Base-by-base conservation (phyloP, 2,113 vertebrate genomes). In the Catagonus wagneri region DNA sequence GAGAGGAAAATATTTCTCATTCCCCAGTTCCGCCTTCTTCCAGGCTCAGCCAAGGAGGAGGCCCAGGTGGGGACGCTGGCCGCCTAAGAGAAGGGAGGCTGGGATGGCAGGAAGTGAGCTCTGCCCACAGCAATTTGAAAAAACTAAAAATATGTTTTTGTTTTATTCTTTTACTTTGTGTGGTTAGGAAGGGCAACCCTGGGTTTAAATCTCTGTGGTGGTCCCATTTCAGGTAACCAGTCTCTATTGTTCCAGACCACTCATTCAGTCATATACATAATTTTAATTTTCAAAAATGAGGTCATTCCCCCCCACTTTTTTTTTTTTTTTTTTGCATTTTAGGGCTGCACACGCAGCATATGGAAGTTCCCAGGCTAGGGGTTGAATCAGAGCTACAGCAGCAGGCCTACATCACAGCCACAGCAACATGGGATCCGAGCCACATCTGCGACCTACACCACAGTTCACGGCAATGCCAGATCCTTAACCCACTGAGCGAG, bases 1-100 rank as follows among this genome's bases (percentile, higher is more conserved):
- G 25, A 89, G 71, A 96, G 97, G 97, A 98, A 97, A 97, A 93
- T 89, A 56, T 86, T 96, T 91, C 95, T 93, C 68, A 15, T 58
- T 44, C 93, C 93, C 86, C 72, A 83, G 89, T 69, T 58, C 95
- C 6, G 13, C 74, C 93, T 90, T 80, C 32, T 6, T 2, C 0
- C 9, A 2, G 63, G 16, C 22, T 1, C 2, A 44, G 91, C 96
- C 93, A 71, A 69, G 20, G 63, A 58, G 81, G 93, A 83, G 96
- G 97, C 97, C 93, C 90, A 69, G 87, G 90, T 88, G 79, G 94
- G 94, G 94, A 36, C 61, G 0, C 54, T 22, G 34, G 94, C 92
- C 7, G 54, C 32, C 54, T 13, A 1, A 32, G 76, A 61, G 22
- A 20, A 72, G 66, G 0, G 0, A 13, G 6, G 10, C 60, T n/a